Evolutionary conservation across 2,888 invertebrate species (phyloP), one percentile per base, ranked within the genome.

Genomic region (Diaprepes abbreviatus): DNA sequence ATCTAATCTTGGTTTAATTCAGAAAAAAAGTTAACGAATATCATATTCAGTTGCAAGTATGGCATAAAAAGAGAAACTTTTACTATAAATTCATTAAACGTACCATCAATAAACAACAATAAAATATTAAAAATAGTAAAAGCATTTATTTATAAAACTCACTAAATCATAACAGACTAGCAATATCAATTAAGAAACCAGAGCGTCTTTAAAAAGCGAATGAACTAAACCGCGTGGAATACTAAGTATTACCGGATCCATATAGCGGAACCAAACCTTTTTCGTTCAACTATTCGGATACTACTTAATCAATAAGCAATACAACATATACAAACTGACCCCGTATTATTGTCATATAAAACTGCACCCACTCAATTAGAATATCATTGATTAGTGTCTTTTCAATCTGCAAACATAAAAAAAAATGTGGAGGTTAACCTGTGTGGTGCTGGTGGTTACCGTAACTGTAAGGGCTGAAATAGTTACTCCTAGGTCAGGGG

Each of bases 351-450:
- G 86, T 85, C 85, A 83, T 89, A 89, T 89, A 89, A 87, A 86
- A 89, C 89, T 88, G 88, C 89, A 88, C 89, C 89, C 88, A 89
- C 86, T 72, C 79, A 71, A 72, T 71, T 75, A 73, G 71, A 72
- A 75, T 74, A 77, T 76, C 75, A 77, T 78, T 78, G 76, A 78
- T 79, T 79, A 74, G 66, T 67, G 62, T 74, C 68, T 63, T 73
- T 71, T 73, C 74, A 70, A 75, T 76, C 74, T 70, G 76, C 72
- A 62, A 65, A 68, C 36, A 60, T 6, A 55, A 52, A 62, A 28
- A 14, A 54, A 24, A 59, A 84, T 83, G 83, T 81, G 80, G 80
- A 79, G 79, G 77, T 78, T 79, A 70, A 71, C 74, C 9, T 67
- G 68, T 79, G 71, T 31, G 12, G 38, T 73, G 33, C 48, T 73